These are phyloP conservation scores for Acanthurus leucopareius DNA, from an alignment of 2,797 vertebrate genomes.

Conservation along the genomic window DNA sequence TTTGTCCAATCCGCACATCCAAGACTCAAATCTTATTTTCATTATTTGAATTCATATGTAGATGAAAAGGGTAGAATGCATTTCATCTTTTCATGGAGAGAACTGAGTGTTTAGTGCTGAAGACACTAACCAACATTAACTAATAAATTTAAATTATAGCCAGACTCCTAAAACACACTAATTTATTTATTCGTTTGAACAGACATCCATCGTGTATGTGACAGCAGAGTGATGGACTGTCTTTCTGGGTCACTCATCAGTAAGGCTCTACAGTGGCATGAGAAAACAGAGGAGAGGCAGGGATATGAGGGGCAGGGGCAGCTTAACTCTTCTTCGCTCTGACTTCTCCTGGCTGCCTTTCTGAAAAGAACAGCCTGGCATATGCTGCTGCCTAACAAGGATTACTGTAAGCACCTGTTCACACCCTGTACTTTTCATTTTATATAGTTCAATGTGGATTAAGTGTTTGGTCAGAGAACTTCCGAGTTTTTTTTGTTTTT, in stretches of 20 bases:
- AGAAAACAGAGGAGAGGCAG: constrained; percentile 53
- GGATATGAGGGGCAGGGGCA: constrained; percentile 41
- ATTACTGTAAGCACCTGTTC: constrained; percentile 80
- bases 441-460: constrained; percentile 24
- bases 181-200: constrained; percentile 24
- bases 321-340: constrained; percentile 63
- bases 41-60: not conserved
- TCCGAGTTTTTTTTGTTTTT: not conserved
- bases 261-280: constrained; percentile 47
- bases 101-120: not conserved
- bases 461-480: constrained; percentile 39
- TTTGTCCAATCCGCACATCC: not conserved
- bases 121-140: not conserved
- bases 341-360: constrained; percentile 69
- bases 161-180: not conserved
- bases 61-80: not conserved
- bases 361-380: constrained; percentile 75
- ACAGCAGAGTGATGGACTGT: constrained; percentile 26
- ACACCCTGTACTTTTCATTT: constrained; percentile 54
- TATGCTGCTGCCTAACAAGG: constrained; percentile 76
- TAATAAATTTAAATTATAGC: not conserved
- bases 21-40: not conserved
- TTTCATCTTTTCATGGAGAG: not conserved
- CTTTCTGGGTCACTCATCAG: constrained; percentile 68
- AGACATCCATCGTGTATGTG: constrained; percentile 8